phyloP scores from a whole-genome alignment of 2,113 vertebrate species.

The Meleagris gallopavo region DNA sequence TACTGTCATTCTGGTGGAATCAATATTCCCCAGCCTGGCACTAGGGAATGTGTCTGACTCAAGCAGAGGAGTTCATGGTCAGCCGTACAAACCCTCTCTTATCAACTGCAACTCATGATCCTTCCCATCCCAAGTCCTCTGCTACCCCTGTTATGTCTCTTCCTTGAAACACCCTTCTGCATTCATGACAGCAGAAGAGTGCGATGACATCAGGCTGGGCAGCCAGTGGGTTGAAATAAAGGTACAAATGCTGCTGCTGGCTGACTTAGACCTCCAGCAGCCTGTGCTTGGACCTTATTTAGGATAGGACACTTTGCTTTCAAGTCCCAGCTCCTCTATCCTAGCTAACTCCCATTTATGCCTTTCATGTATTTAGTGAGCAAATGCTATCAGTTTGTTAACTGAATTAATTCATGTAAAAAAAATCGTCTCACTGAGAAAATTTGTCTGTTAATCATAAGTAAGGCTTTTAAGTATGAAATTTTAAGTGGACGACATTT shows the following conservation, averaged over 20 bases:
- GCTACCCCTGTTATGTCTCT: not conserved
- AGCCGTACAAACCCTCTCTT: not conserved
- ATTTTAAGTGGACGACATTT: no score
- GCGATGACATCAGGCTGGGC: not conserved
- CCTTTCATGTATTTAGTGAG: not conserved
- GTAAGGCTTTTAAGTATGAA: not conserved
- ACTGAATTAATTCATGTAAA: not conserved
- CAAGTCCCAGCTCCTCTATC: not conserved
- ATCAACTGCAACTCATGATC: not conserved
- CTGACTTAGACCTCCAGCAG: not conserved
- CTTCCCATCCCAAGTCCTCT: not conserved
- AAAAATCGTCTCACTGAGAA: not conserved
- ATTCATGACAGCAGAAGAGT: not conserved
- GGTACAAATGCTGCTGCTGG: not conserved
- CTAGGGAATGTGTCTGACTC: not conserved
- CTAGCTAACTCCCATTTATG: not conserved
- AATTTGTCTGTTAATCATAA: not conserved
- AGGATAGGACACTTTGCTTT: not conserved
- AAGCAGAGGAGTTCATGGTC: not conserved
- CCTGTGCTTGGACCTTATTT: not conserved
- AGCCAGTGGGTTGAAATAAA: not conserved
- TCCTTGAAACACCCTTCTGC: not conserved
- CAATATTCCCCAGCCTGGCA: not conserved
- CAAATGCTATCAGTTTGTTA: not conserved
- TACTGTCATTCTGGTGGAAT: not conserved